Conservation (phyloP, 2,888 invertebrate genomes). For the Drosophila mimica region DNA sequence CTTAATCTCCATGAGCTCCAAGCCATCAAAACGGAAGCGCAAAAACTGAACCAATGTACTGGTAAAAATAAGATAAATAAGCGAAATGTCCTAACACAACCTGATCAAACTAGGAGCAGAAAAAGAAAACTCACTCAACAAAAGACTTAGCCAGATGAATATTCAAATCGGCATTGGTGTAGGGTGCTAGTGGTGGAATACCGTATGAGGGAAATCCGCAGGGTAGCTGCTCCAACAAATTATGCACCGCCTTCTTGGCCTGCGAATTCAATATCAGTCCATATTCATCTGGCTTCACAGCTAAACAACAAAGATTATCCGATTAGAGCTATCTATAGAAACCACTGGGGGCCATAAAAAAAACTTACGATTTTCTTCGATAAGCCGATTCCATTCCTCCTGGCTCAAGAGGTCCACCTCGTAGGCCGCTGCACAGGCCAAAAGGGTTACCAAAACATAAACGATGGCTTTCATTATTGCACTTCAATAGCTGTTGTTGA, state of each 20-base stretch:
- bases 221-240: conserved; percentile 74
- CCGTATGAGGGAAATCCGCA: conserved; percentile 82
- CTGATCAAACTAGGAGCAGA: background rate
- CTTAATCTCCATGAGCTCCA: conserved; percentile 75
- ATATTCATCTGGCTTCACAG: conserved; percentile 48
- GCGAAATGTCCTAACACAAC: background rate
- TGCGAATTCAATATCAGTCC: conserved; percentile 77
- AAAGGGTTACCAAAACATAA: conserved; percentile 62
- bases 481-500: conserved; percentile 37
- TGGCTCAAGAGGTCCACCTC: conserved; percentile 68
- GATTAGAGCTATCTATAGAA: conserved; percentile 11
- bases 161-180: conserved; percentile 78
- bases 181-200: conserved; percentile 82
- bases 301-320: conserved; percentile 30
- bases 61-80: background rate
- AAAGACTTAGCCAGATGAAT: conserved; percentile 66
- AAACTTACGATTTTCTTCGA: conserved; percentile 68
- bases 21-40: conserved; percentile 82
- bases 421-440: conserved; percentile 67
- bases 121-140: conserved; percentile 70
- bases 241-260: conserved; percentile 73
- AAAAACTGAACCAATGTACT: conserved; percentile 70
- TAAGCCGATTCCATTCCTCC: conserved; percentile 65
- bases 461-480: conserved; percentile 62
- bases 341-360: background rate